Conservation (phyloP, 1,140 invertebrate genomes). For the Gonioctena quinquepunctata region DNA sequence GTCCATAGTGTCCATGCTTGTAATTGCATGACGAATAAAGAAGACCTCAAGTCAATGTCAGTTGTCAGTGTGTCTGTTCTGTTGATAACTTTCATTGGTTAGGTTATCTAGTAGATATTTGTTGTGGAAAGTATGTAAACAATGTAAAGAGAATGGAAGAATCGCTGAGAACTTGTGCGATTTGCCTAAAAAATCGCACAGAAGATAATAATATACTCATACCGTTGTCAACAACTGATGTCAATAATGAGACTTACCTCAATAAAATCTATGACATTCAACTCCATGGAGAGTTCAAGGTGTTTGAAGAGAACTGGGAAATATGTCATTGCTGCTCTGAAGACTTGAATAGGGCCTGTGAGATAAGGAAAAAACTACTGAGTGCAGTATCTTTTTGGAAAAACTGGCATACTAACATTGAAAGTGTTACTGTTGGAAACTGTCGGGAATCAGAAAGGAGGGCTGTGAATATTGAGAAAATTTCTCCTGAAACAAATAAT, state of each 20-base stretch:
- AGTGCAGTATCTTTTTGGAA: neutral
- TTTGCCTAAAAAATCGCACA: neutral
- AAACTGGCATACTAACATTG: neutral
- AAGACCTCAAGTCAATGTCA: no score
- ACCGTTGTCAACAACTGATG: neutral
- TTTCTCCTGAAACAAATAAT: neutral
- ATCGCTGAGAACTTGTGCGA: neutral
- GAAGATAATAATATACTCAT: neutral
- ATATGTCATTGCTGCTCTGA: neutral
- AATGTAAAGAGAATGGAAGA: neutral
- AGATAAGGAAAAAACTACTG: neutral
- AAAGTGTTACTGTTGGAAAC: no score
- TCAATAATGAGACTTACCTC: neutral
- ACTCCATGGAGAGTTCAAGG: no score
- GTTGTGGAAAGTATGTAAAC: no score
- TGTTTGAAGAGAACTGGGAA: conserved; percentile 1
- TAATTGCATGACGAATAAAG: no score
- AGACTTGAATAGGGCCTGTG: conserved; percentile 1
- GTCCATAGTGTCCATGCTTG: no score
- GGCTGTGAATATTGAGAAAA: no score
- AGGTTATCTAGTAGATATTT: no score
- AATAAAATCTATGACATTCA: neutral
- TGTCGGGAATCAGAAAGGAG: no score
- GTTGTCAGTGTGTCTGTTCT: no score
- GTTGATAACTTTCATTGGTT: no score